These are phyloP conservation scores for Falcaria lacertinaria DNA, from an alignment of 2,888 invertebrate species.

Conservation along the genomic window DNA sequence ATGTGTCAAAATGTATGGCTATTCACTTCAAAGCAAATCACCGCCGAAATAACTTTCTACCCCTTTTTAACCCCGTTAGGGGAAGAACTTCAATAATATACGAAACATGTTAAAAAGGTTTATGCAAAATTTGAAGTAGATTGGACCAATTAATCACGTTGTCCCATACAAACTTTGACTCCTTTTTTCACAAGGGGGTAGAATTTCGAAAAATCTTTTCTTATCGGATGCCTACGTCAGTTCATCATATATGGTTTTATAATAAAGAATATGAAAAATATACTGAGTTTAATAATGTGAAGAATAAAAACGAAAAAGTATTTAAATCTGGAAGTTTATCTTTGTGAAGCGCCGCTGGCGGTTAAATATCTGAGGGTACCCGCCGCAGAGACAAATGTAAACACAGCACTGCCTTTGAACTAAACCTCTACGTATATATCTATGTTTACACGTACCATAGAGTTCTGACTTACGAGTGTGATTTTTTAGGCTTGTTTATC, in stretches of 20 bases:
- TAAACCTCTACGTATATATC: constrained; percentile 43
- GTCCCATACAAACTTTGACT: no score
- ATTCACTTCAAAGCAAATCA: no score
- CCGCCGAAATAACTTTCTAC: no score
- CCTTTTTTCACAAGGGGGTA: no score
- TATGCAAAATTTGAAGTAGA: no score
- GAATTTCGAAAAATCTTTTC: no score
- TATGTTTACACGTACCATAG: constrained; percentile 39
- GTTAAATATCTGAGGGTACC: constrained; percentile 67
- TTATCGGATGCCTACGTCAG: no score
- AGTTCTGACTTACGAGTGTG: constrained; percentile 30
- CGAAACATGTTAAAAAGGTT: no score
- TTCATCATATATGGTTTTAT: not conserved
- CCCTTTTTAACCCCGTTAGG: no score
- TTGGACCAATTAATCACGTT: no score
- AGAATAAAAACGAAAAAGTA: constrained; percentile 60
- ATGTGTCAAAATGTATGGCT: no score
- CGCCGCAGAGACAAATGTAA: constrained; percentile 60
- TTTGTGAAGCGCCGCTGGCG: constrained; percentile 59
- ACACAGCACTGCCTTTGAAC: constrained; percentile 66
- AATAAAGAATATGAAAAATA: constrained; percentile 19
- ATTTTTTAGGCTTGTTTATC: constrained; percentile 24
- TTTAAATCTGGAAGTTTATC: constrained; percentile 68
- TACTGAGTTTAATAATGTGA: constrained; percentile 38
- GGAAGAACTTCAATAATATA: no score